Conservation (phyloP, 2,888 invertebrate species). For the Sminthurides aquaticus region DNA sequence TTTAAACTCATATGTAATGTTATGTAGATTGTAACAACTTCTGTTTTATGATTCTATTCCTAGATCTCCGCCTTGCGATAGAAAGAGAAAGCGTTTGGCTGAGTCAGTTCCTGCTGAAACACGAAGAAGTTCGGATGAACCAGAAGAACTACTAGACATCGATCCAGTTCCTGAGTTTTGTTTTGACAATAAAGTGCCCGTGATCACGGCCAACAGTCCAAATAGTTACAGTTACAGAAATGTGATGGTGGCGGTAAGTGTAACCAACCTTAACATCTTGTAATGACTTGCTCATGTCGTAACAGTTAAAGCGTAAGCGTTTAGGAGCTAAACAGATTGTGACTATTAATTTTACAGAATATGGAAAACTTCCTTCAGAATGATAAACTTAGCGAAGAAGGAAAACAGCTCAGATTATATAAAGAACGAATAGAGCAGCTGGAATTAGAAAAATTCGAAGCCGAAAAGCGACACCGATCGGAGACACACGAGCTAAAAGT, state of each 20-base stretch:
- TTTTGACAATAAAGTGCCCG: not conserved
- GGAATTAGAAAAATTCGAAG: conserved; percentile 21
- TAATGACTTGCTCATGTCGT: no score
- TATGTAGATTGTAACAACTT: no score
- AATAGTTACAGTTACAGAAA: no score
- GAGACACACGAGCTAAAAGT: conserved; percentile 33
- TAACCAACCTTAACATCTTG: no score
- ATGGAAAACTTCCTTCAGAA: no score
- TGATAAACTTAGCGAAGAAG: no score
- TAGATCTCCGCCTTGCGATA: not conserved
- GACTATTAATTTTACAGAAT: no score
- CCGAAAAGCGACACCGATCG: conserved; percentile 29
- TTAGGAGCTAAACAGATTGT: no score
- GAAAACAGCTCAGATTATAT: not conserved
- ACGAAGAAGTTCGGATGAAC: not conserved
- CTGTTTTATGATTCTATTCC: not conserved
- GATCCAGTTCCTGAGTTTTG: conserved; percentile 3
- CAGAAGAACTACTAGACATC: conserved; percentile 19
- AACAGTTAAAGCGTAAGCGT: no score
- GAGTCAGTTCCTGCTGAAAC: not conserved
- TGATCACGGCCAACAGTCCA: not conserved
- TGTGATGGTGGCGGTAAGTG: no score
- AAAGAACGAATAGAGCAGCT: conserved; percentile 18
- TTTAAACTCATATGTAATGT: no score
- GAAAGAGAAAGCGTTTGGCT: not conserved